Evolutionary conservation across 2,113 vertebrate species (phyloP).

Genomic region (Collichthys lucidus): DNA sequence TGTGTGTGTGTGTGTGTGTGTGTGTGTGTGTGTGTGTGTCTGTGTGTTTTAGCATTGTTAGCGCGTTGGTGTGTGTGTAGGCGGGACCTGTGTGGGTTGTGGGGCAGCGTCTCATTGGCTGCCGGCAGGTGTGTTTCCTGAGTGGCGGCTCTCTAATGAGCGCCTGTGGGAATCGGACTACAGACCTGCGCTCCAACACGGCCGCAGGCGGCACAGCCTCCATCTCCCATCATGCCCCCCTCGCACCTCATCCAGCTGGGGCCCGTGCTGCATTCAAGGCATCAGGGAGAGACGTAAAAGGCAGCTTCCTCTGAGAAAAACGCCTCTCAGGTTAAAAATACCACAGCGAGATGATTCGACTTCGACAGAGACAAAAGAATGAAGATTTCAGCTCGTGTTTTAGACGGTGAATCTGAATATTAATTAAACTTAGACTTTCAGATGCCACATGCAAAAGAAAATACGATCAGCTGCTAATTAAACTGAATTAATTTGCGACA

Average conservation of each 20-base stretch:
- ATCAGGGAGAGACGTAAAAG: constrained; percentile 30
- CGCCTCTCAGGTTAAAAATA: constrained; percentile 27
- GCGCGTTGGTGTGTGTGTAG: constrained; percentile 49
- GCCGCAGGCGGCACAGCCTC: constrained; percentile 63
- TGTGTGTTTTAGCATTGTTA: constrained; percentile 32
- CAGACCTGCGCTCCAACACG: constrained; percentile 43
- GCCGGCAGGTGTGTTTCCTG: constrained; percentile 73
- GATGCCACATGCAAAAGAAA: too few relatives aligned
- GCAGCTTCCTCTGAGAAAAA: constrained; percentile 31
- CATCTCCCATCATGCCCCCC: constrained; percentile 65
- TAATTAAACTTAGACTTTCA: too few relatives aligned
- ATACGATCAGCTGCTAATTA: too few relatives aligned
- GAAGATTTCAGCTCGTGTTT: constrained; percentile 3
- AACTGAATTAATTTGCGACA: too few relatives aligned
- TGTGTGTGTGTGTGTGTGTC: constrained; percentile 30
- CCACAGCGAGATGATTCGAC: background rate
- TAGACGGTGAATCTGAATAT: background rate
- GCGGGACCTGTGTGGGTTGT: constrained; percentile 75
- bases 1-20: constrained; percentile 40
- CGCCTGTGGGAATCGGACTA: constrained; percentile 64
- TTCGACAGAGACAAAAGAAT: background rate
- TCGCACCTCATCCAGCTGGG: constrained; percentile 56
- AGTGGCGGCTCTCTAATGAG: constrained; percentile 80
- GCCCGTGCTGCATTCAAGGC: constrained; percentile 54
- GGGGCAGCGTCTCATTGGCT: constrained; percentile 74